Conservation (phyloP, 2,888 invertebrate species). For the Tipula helvola region DNA sequence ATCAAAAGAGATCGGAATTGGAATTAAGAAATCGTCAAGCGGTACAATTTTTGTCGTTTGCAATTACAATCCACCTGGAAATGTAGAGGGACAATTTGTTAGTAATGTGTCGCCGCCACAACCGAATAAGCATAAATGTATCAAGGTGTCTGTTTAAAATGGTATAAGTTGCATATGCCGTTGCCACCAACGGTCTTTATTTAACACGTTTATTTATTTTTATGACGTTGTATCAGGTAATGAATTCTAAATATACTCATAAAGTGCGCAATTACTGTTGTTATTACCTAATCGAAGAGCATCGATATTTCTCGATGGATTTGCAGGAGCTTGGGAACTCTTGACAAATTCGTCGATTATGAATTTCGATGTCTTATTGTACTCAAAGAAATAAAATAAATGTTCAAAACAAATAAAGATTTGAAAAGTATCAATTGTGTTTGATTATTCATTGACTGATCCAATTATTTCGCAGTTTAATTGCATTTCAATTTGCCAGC, state of each 20-base stretch:
- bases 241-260: no score
- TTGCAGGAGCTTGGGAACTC: background rate
- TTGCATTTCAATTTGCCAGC: no score
- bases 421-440: no score
- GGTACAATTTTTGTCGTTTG: background rate
- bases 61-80: background rate
- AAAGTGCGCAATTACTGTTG: background rate
- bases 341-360: background rate
- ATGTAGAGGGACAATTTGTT: background rate
- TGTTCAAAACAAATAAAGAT: background rate
- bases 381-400: background rate
- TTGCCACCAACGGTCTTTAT: background rate
- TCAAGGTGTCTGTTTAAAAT: background rate
- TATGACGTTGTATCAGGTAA: background rate
- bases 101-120: background rate
- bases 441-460: no score
- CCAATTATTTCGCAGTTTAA: no score
- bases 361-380: background rate
- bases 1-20: background rate
- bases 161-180: background rate
- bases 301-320: background rate
- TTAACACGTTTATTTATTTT: background rate
- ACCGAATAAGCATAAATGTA: background rate
- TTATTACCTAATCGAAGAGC: background rate
- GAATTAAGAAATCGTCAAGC: background rate